These are phyloP conservation scores for Pseudomyrmex gracilis DNA, from an alignment of 1,140 invertebrate genomes.

Conservation along the genomic window DNA sequence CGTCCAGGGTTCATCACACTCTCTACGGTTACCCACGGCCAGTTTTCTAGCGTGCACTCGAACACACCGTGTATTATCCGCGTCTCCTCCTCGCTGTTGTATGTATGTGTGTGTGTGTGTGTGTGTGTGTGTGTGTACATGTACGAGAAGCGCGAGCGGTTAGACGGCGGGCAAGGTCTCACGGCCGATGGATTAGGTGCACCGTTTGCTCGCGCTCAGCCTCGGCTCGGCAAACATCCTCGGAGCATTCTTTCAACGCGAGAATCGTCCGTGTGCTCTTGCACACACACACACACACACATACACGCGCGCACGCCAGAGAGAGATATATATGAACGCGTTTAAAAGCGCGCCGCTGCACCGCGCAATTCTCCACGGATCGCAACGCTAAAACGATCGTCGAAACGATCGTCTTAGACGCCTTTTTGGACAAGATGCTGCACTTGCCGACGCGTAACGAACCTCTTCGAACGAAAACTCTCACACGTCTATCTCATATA, in stretches of 20 bases:
- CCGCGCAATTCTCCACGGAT: neutral
- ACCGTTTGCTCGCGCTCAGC: conserved; percentile 68
- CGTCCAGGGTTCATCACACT: conserved; percentile 70
- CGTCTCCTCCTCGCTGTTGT: conserved; percentile 50
- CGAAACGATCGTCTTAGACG: no score
- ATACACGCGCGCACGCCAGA: neutral
- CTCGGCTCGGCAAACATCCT: conserved; percentile 73
- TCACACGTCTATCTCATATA: no score
- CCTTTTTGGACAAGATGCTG: no score
- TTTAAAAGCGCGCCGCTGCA: conserved; percentile 11
- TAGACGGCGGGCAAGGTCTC: conserved; percentile 54
- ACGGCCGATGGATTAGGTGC: conserved; percentile 73
- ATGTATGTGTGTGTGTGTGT: conserved; percentile 42
- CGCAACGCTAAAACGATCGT: conserved; percentile 17
- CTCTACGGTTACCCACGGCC: conserved; percentile 67
- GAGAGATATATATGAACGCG: no score
- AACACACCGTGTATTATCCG: conserved; percentile 67
- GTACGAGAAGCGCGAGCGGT: conserved; percentile 25
- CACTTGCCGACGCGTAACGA: no score
- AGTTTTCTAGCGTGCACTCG: conserved; percentile 67
- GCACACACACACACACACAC: neutral
- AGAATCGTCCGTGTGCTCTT: conserved; percentile 43
- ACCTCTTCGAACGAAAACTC: no score
- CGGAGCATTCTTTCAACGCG: conserved; percentile 54
- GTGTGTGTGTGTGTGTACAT: neutral